These are phyloP conservation scores for Apeira syringaria DNA, from an alignment of 2,888 invertebrate genomes.

Conservation along the genomic window DNA sequence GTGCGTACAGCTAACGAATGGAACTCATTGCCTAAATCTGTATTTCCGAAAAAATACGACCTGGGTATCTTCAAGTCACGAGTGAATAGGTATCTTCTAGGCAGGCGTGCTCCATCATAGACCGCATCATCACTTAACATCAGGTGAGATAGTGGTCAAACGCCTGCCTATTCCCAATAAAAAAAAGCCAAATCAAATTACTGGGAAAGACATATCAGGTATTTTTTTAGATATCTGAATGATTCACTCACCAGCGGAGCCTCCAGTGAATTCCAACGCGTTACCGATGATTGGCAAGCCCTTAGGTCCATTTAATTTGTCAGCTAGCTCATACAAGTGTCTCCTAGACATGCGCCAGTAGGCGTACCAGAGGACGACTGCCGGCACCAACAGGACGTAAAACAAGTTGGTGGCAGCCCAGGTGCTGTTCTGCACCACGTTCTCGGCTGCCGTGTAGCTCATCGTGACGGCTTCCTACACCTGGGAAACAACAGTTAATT, in stretches of 20 bases:
- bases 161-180: too few relatives aligned
- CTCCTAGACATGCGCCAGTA: constrained; percentile 91
- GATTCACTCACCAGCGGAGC: constrained; percentile 87
- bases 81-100: too few relatives aligned
- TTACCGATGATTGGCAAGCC: constrained; percentile 90
- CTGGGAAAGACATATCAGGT: too few relatives aligned
- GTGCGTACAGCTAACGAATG: too few relatives aligned
- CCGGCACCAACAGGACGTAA: constrained; percentile 88
- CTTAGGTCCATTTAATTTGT: constrained; percentile 88
- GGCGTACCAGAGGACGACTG: constrained; percentile 87
- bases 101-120: too few relatives aligned
- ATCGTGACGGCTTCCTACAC: constrained; percentile 41
- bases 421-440: constrained; percentile 66
- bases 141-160: too few relatives aligned
- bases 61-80: too few relatives aligned
- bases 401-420: constrained; percentile 87
- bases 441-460: constrained; percentile 71
- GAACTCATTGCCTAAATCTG: too few relatives aligned
- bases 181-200: too few relatives aligned
- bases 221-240: too few relatives aligned
- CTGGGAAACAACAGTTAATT: constrained; percentile 1
- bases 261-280: constrained; percentile 88
- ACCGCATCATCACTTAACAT: too few relatives aligned
- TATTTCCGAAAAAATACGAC: too few relatives aligned
- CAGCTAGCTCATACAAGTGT: constrained; percentile 87